A percentile compares a stretch with the other conserved stretches of the same genome.
These are phyloP conservation scores for Phortica okadai DNA, from an alignment of 2,888 invertebrate genomes.

Conservation along the genomic window DNA sequence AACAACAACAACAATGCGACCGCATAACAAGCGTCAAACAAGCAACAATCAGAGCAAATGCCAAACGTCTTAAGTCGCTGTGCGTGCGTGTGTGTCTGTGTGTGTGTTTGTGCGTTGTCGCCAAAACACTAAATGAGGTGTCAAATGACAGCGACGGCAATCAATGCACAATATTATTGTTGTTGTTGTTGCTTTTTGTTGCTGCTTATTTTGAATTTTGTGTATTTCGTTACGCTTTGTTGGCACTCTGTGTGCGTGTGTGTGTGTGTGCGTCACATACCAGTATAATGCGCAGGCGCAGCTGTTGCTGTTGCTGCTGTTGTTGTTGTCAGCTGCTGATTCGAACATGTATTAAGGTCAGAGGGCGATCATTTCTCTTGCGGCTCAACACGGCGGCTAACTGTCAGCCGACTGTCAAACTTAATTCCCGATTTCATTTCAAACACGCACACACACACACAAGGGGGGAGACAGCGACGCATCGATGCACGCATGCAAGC, in stretches of 20 bases:
- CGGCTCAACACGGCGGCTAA: slow-evolving; percentile 42
- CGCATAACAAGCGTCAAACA: neutral
- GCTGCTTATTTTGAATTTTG: neutral
- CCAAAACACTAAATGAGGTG: slow-evolving; percentile 71
- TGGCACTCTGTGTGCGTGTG: slow-evolving; percentile 10
- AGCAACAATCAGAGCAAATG: slow-evolving; percentile 20
- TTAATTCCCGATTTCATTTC: slow-evolving; percentile 58
- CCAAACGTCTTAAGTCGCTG: slow-evolving; percentile 10
- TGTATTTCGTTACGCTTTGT: neutral
- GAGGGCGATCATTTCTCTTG: slow-evolving; percentile 59
- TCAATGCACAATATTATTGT: neutral
- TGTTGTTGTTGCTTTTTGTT: neutral
- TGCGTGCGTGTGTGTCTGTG: slow-evolving; percentile 30
- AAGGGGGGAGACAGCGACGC: neutral
- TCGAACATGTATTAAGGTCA: slow-evolving; percentile 69
- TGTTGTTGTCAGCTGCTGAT: slow-evolving; percentile 29
- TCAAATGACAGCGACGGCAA: slow-evolving; percentile 68
- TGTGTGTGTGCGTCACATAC: neutral
- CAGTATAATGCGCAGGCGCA: neutral
- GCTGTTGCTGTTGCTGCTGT: neutral
- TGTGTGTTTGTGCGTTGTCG: slow-evolving; percentile 29
- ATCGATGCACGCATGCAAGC: neutral
- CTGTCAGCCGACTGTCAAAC: slow-evolving; percentile 69
- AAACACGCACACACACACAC: slow-evolving; percentile 25
- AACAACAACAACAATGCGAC: neutral